A percentile compares a stretch with the other conserved stretches of the same genome.
Evolutionary conservation across 1,140 invertebrate species (phyloP).

Genomic region (Zaprionus ornatus): DNA sequence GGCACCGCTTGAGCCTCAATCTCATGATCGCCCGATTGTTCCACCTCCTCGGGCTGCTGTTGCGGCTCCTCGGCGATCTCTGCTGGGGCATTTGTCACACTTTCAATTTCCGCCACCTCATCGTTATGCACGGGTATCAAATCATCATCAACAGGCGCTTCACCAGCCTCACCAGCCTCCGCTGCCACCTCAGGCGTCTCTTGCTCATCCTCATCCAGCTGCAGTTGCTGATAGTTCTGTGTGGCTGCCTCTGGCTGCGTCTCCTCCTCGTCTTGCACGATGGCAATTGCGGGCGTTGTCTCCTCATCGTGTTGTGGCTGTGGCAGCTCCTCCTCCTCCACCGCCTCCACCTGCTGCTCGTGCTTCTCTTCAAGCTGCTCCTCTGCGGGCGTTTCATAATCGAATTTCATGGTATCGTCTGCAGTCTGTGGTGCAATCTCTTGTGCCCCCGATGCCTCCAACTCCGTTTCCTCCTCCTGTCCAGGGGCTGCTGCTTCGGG

Average conservation of each 20-base stretch:
- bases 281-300: constrained; percentile 44
- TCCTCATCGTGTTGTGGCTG: background rate
- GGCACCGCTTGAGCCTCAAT: background rate
- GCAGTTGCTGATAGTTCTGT: constrained; percentile 12
- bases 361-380: constrained; percentile 37
- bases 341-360: constrained; percentile 12
- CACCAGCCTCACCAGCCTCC: constrained; percentile 17
- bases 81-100: constrained; percentile 59
- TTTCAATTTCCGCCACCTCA: constrained; percentile 61
- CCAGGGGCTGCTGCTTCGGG: background rate
- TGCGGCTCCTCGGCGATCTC: constrained; percentile 27
- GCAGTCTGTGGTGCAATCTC: constrained; percentile 54
- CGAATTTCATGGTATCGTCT: constrained; percentile 82
- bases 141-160: constrained; percentile 54
- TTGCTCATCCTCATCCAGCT: constrained; percentile 25
- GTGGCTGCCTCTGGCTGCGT: constrained; percentile 15
- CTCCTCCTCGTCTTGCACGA: constrained; percentile 38
- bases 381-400: constrained; percentile 68
- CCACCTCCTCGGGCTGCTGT: constrained; percentile 36
- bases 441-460: constrained; percentile 58
- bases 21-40: constrained; percentile 66
- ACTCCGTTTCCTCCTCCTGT: constrained; percentile 9
- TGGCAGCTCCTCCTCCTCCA: constrained; percentile 40
- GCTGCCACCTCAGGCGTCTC: constrained; percentile 25
- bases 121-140: constrained; percentile 67